Evolutionary conservation across 2,888 invertebrate species (phyloP), one percentile per base, ranked within the genome.

Genomic region (Microchrysa polita): DNA sequence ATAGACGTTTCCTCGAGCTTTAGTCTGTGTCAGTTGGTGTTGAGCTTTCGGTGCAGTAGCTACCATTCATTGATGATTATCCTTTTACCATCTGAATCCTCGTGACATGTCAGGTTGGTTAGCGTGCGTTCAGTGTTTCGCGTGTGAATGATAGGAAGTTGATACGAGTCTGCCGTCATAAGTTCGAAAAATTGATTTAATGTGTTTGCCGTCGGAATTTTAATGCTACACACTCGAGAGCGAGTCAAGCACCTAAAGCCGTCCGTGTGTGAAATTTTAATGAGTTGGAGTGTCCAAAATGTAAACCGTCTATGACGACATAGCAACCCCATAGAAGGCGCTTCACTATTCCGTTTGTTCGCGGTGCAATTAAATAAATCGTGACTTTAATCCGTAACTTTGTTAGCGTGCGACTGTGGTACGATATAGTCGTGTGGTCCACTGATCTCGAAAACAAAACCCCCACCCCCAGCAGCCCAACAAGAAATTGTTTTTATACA

Each of bases 331-430:
- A 7, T 16, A 65, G 22, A 65, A 65, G 65, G 65, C n/a, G n/a
- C 65, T 48, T 48, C 14, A 40, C 23, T 7, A 40, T 10, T 61
- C n/a, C n/a, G 23, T 14, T 22, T 20, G 48, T 48, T 22, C 65
- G 48, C 22, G 18, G 65, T 48, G 65, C 65, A 65, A 65, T 65
- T 65, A 65, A 65, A 65, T 44, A 14, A 65, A 44, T 48, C 65
- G 65, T 65, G 65, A 65, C 42, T 65, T 27, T 16, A 48, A 65
- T 65, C 14, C 23, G 12, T 20, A 22, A 48, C 14, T 12, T 14
- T n/a, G 14, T 16, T 61, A n/a, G 16, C 40, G 61, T 1, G 40
- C 61, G 27, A 34, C 27, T 4, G 40, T 10, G 1, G 16, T 14
- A 40, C 27, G 40, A 23, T n/a, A 2, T 16, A 12, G 16, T 61